Conservation (phyloP, 2,113 vertebrate species). For the Anas platyrhynchos region DNA sequence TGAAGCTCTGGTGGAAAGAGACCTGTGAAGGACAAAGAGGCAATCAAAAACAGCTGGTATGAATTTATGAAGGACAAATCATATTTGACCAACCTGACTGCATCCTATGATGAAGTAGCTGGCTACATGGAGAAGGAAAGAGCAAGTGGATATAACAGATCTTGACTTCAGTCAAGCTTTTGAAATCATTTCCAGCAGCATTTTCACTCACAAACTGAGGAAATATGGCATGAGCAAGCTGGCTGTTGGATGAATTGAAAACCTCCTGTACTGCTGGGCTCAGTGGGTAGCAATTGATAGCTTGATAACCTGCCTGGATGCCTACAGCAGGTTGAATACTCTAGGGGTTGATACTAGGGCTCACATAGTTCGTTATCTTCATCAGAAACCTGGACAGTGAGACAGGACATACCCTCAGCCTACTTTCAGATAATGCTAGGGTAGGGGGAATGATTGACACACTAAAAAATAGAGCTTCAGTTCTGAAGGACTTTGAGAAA, state of each 20-base stretch:
- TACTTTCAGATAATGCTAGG: fast-evolving
- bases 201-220: not conserved
- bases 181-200: not conserved
- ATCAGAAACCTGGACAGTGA: not conserved
- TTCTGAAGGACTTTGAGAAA: not conserved
- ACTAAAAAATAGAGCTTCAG: not conserved
- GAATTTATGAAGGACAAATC: not conserved
- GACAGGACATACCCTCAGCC: not conserved
- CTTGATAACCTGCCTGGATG: not conserved
- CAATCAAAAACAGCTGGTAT: not conserved
- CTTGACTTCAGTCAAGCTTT: not conserved
- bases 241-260: not conserved
- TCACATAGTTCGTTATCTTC: not conserved
- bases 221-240: not conserved
- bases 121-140: not conserved
- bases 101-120: not conserved
- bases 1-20: not conserved
- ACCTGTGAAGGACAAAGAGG: not conserved
- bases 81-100: not conserved
- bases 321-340: not conserved
- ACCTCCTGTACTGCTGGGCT: not conserved
- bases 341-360: not conserved
- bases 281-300: not conserved
- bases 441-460: not conserved
- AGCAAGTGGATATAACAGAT: not conserved